Evolutionary conservation across 2,797 vertebrate genomes (phyloP).

Genomic region (Sparus aurata): DNA sequence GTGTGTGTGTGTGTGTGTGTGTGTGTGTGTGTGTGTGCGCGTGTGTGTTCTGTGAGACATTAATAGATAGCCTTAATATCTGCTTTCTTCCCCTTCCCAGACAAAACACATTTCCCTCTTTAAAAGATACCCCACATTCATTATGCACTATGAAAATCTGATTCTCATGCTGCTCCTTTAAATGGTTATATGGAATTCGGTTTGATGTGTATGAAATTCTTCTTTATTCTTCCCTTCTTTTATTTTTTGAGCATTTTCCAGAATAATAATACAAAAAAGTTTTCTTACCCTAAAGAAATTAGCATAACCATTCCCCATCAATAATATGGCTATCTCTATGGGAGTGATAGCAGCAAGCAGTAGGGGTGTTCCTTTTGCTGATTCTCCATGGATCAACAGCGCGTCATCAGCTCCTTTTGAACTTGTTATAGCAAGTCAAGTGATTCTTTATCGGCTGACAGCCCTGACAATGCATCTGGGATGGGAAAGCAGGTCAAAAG

Average conservation of each 20-base stretch:
- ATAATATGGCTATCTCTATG: constrained; percentile 96
- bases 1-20: constrained; percentile 31
- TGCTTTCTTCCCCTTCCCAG: constrained; percentile 76
- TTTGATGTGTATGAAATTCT: constrained; percentile 93
- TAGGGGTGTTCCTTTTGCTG: constrained; percentile 95
- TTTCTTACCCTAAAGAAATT: constrained; percentile 90
- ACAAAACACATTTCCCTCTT: constrained; percentile 77
- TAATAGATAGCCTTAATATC: constrained; percentile 74
- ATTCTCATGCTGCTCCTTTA: constrained; percentile 89
- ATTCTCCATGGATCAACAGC: constrained; percentile 96
- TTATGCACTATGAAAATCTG: constrained; percentile 87
- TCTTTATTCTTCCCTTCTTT: constrained; percentile 70
- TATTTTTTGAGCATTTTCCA: constrained; percentile 91
- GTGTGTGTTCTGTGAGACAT: constrained; percentile 57
- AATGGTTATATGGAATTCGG: constrained; percentile 90
- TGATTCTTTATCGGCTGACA: constrained; percentile 99
- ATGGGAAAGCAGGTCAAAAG: constrained; percentile 97
- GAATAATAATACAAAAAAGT: constrained; percentile 76
- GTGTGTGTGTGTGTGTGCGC: background rate
- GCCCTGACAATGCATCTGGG: constrained; percentile 94
- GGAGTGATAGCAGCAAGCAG: constrained; percentile 94
- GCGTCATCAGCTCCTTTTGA: constrained; percentile 98
- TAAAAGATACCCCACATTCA: constrained; percentile 81
- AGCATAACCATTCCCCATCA: constrained; percentile 95
- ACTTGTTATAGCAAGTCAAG: constrained; percentile 99